Evolutionary conservation across 30 jellyfish, hydroid and myxozoan species (phyloP), one percentile per base, ranked within the genome.

Genomic region (Turritopsis rubra): DNA sequence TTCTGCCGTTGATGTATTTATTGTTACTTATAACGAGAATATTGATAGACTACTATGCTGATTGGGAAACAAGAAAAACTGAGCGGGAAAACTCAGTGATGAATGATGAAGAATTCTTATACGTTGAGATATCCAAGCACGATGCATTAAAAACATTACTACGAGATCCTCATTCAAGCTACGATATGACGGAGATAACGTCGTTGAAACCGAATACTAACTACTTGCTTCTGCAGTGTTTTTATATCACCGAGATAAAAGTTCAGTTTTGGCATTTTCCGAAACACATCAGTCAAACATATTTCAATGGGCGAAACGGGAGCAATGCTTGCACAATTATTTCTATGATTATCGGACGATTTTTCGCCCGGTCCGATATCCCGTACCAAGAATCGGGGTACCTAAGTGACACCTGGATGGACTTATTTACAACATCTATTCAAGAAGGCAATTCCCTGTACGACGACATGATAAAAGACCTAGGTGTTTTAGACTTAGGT

Each of bases 221-320:
- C 53, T 65, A 73, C 8, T 21, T 80, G 24, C 66, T 71, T 7
- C 23, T 94, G 23, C 96, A 94, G 16, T 94, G 99, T 70, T 87
- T 72, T 75, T 79, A 81, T 21, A 89, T 94, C 18, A 75, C 68
- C 28, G 90, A 72, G 23, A 79, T 75, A 7, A 79, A 90, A 25
- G 66, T 94, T 7, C 81, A 88, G 9, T 89, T 80, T 76, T 94
- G 99, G 99, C 96, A 84, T 52, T 83, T 94, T 18, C 99, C 99
- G 54, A 87, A 92, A 28, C 77, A 85, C 28, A 89, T 94, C 18
- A 77, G 95, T 86, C 99, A 94, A 84, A 85, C 99, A 3, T 88
- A 94, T 84, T 90, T 89, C 84, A 96, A 95, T 3, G 99, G 99
- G 9, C 89, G 99, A 24, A 94, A 94, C 75, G 99, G 99, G 52